A percentile compares a stretch with the other conserved stretches of the same genome.
phyloP scores from a whole-genome alignment of 2,888 invertebrate species.

The Bembecia ichneumoniformis region DNA sequence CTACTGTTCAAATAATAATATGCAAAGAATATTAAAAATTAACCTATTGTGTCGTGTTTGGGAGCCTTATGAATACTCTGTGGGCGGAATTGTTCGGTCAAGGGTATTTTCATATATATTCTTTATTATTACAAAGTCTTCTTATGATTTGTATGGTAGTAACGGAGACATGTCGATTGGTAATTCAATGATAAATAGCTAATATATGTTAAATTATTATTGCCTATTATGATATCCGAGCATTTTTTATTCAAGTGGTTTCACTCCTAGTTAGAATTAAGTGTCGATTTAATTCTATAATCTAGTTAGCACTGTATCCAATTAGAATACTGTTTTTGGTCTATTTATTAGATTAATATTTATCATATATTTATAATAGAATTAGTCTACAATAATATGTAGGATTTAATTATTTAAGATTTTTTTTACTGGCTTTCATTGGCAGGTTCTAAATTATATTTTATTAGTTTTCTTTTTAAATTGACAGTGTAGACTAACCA shows the following conservation, averaged over 20 bases:
- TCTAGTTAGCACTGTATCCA: too few relatives aligned
- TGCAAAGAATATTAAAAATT: slow-evolving; percentile 33
- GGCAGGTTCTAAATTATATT: too few relatives aligned
- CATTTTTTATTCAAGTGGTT: not conserved
- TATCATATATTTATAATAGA: too few relatives aligned
- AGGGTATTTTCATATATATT: slow-evolving; percentile 27
- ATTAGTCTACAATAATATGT: too few relatives aligned
- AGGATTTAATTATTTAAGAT: too few relatives aligned
- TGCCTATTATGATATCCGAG: not conserved
- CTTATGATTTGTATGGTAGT: not conserved
- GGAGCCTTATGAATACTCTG: slow-evolving; percentile 30
- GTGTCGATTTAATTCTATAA: too few relatives aligned
- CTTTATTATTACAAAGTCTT: not conserved
- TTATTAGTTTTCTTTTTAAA: too few relatives aligned
- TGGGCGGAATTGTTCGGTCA: slow-evolving; percentile 48
- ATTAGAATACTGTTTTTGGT: too few relatives aligned
- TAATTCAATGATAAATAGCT: not conserved
- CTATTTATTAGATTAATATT: too few relatives aligned
- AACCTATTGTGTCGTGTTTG: slow-evolving; percentile 40
- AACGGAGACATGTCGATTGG: not conserved
- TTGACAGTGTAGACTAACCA: too few relatives aligned
- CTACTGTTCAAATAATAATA: not conserved
- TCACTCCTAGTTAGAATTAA: not conserved
- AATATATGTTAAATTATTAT: not conserved
- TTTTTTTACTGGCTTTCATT: too few relatives aligned